Evolutionary conservation across 1,140 invertebrate genomes (phyloP), one percentile per base, ranked within the genome.

Genomic region (Tetraneura akinire): DNA sequence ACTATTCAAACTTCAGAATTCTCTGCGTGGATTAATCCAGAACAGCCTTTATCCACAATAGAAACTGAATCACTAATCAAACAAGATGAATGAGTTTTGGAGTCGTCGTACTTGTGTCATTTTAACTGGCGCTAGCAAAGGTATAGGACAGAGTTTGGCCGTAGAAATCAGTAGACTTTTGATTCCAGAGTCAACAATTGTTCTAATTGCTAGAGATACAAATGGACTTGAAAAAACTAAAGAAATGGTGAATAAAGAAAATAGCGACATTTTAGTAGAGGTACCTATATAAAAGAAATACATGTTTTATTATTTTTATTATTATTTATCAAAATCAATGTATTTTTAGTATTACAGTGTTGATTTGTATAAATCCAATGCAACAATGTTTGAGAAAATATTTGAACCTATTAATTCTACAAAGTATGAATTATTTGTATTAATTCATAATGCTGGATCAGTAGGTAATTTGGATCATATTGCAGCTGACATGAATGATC

Each of bases 391-490:
- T 81, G 81, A 85, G n/a, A 76, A 82, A 62, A 21, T 74, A 85
- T 11, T 81, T 8, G 81, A 83, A 9, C 51, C 66, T 60, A 49
- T 80, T 82, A 10, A 60, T 53, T 11, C 86, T 13, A 80, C 84
- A 23, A 84, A 89, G 68, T 95, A 93, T 84, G 87, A 92, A 70
- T 88, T 90, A 76, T 88, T 88, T 32, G 85, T 97, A 6, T 88
- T 98, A 18, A 89, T 98, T 80, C 96, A 98, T 84, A 98, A 98
- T 90, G 95, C 92, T 11, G 96, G 94, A 5, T 91, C 92, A 1
- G 83, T 96, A 45, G 96, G 96, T n/a, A 90, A 93, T 85, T 84
- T 93, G 32, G 85, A 88, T 0, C 88, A 92, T 82, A 85, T 86
- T 81, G 89, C 90, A 1, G 86, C 85, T 9, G 87, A 91, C 26